These are phyloP conservation scores for Hesperia comma DNA, from an alignment of 2,888 invertebrate species.

Conservation along the genomic window DNA sequence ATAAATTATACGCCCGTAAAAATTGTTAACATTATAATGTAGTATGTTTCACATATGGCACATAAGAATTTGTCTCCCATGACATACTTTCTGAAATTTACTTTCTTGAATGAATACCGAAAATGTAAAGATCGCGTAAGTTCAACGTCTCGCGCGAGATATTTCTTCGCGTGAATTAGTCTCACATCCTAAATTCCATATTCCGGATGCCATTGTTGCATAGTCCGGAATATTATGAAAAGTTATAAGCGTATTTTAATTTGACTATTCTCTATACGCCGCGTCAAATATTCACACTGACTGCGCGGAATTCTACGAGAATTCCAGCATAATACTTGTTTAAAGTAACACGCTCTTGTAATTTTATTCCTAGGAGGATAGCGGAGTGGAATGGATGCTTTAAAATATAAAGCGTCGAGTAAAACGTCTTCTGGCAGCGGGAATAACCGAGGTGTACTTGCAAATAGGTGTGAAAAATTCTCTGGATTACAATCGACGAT, in stretches of 20 bases:
- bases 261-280: constrained; percentile 40
- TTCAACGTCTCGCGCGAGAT: constrained; percentile 59
- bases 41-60: constrained; percentile 48
- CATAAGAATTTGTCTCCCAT: constrained; percentile 24
- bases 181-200: constrained; percentile 67
- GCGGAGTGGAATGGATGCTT: constrained; percentile 32
- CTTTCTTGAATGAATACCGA: constrained; percentile 20
- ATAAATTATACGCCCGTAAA: not conserved
- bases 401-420: constrained; percentile 34
- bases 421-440: constrained; percentile 34
- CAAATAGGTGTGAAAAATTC: constrained; percentile 71
- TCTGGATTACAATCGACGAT: constrained; percentile 7
- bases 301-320: constrained; percentile 39
- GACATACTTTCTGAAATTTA: constrained; percentile 32
- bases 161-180: constrained; percentile 76
- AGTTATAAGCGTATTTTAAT: constrained; percentile 59
- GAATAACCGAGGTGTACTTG: constrained; percentile 62
- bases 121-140: constrained; percentile 50
- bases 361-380: constrained; percentile 40
- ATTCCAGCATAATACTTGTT: constrained; percentile 41
- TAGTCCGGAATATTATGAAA: constrained; percentile 57
- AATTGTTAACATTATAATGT: constrained; percentile 11
- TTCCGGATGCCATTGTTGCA: constrained; percentile 47
- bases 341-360: constrained; percentile 41
- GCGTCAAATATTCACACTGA: constrained; percentile 42